Conservation (phyloP, 35 echinoderm and acorn worm species). For the Holothuria glaberrima region DNA sequence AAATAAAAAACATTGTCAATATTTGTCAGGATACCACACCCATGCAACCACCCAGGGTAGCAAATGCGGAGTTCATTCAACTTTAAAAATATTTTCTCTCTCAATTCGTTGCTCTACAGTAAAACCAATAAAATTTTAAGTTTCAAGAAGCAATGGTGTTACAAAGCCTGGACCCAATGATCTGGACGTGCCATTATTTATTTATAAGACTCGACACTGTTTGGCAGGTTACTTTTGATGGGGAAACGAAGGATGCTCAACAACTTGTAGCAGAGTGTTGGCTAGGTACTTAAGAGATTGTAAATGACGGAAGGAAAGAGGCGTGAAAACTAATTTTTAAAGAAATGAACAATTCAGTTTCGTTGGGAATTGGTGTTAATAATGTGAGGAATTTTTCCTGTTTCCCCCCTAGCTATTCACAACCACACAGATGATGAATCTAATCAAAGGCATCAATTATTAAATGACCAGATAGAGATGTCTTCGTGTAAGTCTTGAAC, state of each 20-base stretch:
- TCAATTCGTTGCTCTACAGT: too few species aligned
- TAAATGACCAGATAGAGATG: constrained; percentile 20
- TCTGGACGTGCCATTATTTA: constrained; percentile 32
- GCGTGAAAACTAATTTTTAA: constrained; percentile 55
- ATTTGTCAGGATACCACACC: too few species aligned
- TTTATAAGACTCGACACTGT: not conserved
- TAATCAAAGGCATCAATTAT: constrained; percentile 42
- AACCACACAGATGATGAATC: not conserved
- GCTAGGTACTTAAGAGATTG: not conserved
- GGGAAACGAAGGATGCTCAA: not conserved
- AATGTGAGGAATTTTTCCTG: constrained; percentile 2
- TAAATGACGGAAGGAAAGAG: constrained; percentile 38
- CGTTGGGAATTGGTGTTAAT: constrained; percentile 40
- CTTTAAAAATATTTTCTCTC: too few species aligned
- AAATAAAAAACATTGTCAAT: too few species aligned
- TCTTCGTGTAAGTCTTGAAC: constrained; percentile 1
- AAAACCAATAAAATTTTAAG: too few species aligned
- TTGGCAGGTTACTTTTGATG: not conserved
- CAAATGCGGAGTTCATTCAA: too few species aligned
- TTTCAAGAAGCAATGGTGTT: not conserved
- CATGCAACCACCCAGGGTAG: too few species aligned
- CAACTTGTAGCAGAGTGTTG: constrained; percentile 27
- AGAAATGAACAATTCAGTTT: constrained; percentile 48
- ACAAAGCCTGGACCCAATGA: not conserved
- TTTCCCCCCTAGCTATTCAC: constrained; percentile 15